phyloP scores from a whole-genome alignment of 2,113 vertebrate species.

The Hyperopisus bebe region DNA sequence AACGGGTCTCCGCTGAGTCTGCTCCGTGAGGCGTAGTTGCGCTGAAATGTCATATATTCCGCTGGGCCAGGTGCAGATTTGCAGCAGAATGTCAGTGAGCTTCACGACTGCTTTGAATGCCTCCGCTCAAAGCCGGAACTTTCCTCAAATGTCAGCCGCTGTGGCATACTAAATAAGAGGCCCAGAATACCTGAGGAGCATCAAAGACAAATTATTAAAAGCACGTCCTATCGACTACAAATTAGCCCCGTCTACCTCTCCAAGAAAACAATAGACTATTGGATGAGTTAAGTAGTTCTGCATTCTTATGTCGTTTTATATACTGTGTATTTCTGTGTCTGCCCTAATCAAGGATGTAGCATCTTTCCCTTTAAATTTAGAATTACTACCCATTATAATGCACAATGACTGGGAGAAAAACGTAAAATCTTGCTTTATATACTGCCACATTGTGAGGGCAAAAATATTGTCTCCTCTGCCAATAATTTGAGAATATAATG shows the following conservation, averaged over 20 bases:
- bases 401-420: neutral
- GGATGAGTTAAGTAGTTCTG: neutral
- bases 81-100: constrained; percentile 15
- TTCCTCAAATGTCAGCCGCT: constrained; percentile 17
- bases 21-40: neutral
- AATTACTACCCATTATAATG: neutral
- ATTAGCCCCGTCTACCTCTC: neutral
- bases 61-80: constrained; percentile 8
- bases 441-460: neutral
- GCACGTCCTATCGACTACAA: neutral
- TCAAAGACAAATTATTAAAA: constrained; percentile 11
- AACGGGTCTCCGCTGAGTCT: neutral
- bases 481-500: neutral
- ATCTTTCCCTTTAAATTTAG: neutral
- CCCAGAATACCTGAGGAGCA: neutral
- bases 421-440: neutral
- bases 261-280: neutral
- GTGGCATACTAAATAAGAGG: constrained; percentile 3
- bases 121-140: neutral
- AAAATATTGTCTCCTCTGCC: neutral
- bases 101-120: constrained; percentile 10
- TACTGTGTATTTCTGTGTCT: neutral
- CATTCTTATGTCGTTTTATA: neutral
- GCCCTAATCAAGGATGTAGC: too few species aligned
- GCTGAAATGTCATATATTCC: constrained; percentile 24